Evolutionary conservation across 2,888 invertebrate species (phyloP), one percentile per base, ranked within the genome.

Genomic region (Chrysodeixis includens): DNA sequence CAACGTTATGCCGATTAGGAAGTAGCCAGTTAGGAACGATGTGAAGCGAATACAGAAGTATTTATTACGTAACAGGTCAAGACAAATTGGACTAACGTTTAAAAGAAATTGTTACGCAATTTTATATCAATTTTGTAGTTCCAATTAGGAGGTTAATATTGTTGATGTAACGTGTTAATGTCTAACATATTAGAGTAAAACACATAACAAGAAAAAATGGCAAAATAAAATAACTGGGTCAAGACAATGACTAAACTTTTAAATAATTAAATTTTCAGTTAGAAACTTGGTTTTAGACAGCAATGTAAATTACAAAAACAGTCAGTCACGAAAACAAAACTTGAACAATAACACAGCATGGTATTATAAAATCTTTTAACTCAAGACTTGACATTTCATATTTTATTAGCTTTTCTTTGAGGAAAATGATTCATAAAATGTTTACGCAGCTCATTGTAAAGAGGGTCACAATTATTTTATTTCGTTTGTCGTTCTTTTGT

Each of bases 401-500:
- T 35, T 40, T 40, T 40, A 40, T 40, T 40, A n/a, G 40, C 40
- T n/a, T 40, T 40, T n/a, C 40, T 40, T 40, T 1, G n/a, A 35
- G 35, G 35, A 35, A 35, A 35, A 40, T n/a, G 14, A 6, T 40
- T n/a, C 6, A n/a, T 40, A 40, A 40, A 40, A 40, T n/a, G 40
- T 40, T 40, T 40, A 40, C 40, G 40, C 40, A n/a, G n/a, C 40
- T n/a, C n/a, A 40, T 40, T 40, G 40, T 40, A n/a, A 40, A 40
- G 40, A 14, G n/a, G 6, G 6, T n/a, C 40, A 40, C 40, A n/a
- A 40, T 40, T 40, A 40, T 40, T 40, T 40, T 40, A 40, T 40
- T 40, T 40, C 40, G 40, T 40, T 40, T 40, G 40, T n/a, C 40
- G 6, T n/a, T n/a, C n/a, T 14, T 40, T 2, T 12, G 12, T 35